A percentile compares a stretch with the other conserved stretches of the same genome.
phyloP scores from a whole-genome alignment of 1,140 invertebrate genomes.

The Acromyrmex echinatior region DNA sequence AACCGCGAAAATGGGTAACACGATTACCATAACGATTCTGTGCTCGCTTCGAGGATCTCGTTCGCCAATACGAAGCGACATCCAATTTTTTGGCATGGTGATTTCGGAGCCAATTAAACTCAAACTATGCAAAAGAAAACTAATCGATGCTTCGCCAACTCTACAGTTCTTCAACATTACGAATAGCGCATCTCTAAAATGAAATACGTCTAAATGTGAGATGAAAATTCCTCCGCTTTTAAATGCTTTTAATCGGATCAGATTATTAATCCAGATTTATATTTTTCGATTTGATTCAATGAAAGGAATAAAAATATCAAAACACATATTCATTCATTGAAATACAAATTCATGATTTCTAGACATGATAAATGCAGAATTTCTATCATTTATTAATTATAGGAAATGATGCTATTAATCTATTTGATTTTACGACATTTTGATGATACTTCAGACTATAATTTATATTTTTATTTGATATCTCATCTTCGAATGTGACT shows the following conservation, averaged over 20 bases:
- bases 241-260: not conserved
- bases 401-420: not conserved
- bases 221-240: not conserved
- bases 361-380: not conserved
- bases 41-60: slow-evolving; percentile 46
- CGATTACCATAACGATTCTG: slow-evolving; percentile 63
- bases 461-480: not conserved
- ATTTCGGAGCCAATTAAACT: slow-evolving; percentile 19
- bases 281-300: not conserved
- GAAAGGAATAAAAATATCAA: not conserved
- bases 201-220: not conserved
- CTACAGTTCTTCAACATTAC: not conserved
- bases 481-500: not conserved
- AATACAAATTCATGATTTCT: not conserved
- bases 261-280: not conserved
- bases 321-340: not conserved
- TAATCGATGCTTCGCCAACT: not conserved
- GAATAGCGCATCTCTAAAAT: not conserved
- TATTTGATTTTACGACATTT: slow-evolving; percentile 5
- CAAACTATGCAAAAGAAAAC: slow-evolving; percentile 22
- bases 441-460: not conserved
- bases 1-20: slow-evolving; percentile 67
- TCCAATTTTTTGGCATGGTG: slow-evolving; percentile 59
- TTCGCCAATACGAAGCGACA: slow-evolving; percentile 18
- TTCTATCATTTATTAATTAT: not conserved